Evolutionary conservation across 2,888 invertebrate genomes (phyloP).

Genomic region (Tineola bisselliella): DNA sequence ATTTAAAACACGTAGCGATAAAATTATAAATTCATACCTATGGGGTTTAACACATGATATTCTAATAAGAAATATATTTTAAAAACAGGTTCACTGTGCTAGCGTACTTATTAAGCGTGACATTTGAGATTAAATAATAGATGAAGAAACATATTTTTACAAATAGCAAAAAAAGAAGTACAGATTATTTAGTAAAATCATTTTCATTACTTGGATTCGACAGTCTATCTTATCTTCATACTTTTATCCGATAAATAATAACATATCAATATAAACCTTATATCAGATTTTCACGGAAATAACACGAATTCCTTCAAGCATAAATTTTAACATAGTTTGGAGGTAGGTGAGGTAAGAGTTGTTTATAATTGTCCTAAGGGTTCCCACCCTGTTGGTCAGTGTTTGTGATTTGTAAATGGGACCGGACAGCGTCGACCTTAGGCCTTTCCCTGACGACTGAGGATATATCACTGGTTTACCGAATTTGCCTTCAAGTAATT

Average conservation of each 20-base stretch:
- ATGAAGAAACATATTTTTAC: too few relatives aligned
- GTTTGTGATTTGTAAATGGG: constrained; percentile 69
- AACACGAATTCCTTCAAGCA: not conserved
- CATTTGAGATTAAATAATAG: too few relatives aligned
- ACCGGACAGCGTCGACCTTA: constrained; percentile 44
- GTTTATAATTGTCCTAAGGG: constrained; percentile 39
- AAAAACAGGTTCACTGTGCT: too few relatives aligned
- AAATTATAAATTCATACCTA: too few relatives aligned
- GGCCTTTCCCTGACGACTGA: constrained; percentile 46
- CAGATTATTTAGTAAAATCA: too few relatives aligned
- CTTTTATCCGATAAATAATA: not conserved
- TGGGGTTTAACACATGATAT: too few relatives aligned
- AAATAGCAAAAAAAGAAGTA: too few relatives aligned
- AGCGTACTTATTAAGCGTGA: too few relatives aligned
- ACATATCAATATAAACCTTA: not conserved
- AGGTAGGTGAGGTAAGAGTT: constrained; percentile 38
- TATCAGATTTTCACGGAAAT: not conserved
- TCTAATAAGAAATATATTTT: too few relatives aligned
- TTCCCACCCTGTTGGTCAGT: constrained; percentile 46
- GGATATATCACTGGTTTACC: constrained; percentile 64
- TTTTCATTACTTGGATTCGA: too few relatives aligned
- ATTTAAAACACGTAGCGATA: too few relatives aligned
- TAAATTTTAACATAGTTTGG: constrained; percentile 7
- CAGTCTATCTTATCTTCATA: too few relatives aligned
- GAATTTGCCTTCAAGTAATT: constrained; percentile 45